These are phyloP conservation scores for Plodia interpunctella DNA, from an alignment of 1,140 invertebrate species.

Conservation along the genomic window DNA sequence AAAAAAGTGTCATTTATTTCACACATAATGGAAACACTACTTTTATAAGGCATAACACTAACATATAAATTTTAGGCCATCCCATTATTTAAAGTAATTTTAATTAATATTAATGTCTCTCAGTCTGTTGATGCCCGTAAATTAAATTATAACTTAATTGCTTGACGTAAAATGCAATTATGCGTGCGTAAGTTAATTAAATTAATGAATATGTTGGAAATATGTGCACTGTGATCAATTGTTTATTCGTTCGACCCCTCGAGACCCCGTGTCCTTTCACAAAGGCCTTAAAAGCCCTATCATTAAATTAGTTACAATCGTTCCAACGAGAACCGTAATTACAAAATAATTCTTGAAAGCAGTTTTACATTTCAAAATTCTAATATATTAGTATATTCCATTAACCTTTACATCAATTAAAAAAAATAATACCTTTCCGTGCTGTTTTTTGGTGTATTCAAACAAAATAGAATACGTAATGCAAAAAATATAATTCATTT, in stretches of 20 bases:
- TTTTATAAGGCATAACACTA: too few species aligned
- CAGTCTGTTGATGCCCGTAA: not conserved
- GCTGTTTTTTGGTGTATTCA: too few species aligned
- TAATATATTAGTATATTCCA: too few species aligned
- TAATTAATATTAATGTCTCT: not conserved
- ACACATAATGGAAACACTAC: too few species aligned
- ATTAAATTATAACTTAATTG: not conserved
- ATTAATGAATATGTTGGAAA: not conserved
- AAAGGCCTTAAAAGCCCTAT: not conserved
- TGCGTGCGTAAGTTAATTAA: not conserved
- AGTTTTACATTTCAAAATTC: too few species aligned
- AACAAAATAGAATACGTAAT: too few species aligned
- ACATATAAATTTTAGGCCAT: too few species aligned
- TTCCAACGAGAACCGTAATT: not conserved
- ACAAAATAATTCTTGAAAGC: not conserved
- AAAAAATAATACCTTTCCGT: too few species aligned
- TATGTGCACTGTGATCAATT: constrained; percentile 1
- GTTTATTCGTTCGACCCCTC: not conserved
- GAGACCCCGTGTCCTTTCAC: not conserved
- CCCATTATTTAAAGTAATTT: too few species aligned
- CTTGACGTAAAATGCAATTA: not conserved
- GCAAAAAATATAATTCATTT: too few species aligned
- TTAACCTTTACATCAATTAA: too few species aligned
- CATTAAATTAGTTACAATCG: not conserved
- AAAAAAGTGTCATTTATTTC: too few species aligned